Percentiles rank a stretch among this genome's conserved stretches.
phyloP scores from a whole-genome alignment of 2,797 vertebrate species.

The Microcaecilia unicolor region DNA sequence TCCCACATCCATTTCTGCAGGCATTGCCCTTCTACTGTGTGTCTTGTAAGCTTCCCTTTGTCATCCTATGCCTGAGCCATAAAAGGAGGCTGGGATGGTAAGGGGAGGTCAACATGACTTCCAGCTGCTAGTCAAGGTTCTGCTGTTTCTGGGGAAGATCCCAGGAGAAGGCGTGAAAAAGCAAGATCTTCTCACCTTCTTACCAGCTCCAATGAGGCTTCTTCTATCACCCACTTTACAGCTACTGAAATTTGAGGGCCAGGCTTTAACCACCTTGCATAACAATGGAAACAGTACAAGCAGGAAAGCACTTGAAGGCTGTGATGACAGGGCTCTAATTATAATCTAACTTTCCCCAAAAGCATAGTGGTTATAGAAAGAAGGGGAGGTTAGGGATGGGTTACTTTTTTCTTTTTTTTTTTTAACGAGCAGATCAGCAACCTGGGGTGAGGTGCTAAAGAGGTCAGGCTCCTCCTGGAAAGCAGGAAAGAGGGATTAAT shows the following conservation, averaged over 20 bases:
- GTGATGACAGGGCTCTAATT: no score
- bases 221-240: neutral
- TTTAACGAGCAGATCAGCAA: no score
- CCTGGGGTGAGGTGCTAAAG: neutral
- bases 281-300: neutral
- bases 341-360: no score
- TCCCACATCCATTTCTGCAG: no score
- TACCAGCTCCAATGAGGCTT: neutral
- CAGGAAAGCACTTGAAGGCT: no score
- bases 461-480: neutral
- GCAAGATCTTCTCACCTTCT: no score
- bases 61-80: constrained; percentile 50
- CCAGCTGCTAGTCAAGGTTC: constrained; percentile 3
- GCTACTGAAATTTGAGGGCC: neutral
- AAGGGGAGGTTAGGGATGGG: no score
- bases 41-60: constrained; percentile 45
- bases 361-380: no score
- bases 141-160: neutral
- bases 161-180: rapidly evolving
- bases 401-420: no score
- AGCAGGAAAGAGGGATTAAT: neutral
- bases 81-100: constrained; percentile 41
- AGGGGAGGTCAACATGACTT: constrained; percentile 38
- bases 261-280: neutral
- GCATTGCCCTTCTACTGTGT: neutral